These are phyloP conservation scores for Hipposideros armiger DNA, from an alignment of 2,113 vertebrate genomes.

Conservation along the genomic window DNA sequence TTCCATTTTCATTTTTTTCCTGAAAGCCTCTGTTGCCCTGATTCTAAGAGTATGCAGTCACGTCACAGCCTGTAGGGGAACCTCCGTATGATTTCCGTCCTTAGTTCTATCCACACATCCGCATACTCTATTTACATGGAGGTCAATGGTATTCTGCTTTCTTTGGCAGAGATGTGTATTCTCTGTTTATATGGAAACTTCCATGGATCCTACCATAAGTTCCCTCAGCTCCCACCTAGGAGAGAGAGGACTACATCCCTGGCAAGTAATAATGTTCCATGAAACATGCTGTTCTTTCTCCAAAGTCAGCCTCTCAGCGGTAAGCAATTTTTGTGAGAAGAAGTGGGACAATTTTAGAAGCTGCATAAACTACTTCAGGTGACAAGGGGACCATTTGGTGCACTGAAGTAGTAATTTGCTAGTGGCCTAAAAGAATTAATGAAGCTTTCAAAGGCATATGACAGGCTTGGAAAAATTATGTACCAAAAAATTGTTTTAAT, in stretches of 20 bases:
- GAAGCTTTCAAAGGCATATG: slow-evolving; percentile 64
- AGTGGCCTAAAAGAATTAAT: slow-evolving; percentile 65
- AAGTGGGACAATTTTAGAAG: slow-evolving; percentile 49
- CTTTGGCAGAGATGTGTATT: slow-evolving; percentile 67
- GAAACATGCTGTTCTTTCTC: slow-evolving; percentile 40
- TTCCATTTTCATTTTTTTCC: slow-evolving; percentile 70
- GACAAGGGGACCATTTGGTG: slow-evolving; percentile 65
- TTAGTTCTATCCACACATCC: slow-evolving; percentile 71
- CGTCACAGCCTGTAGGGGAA: slow-evolving; percentile 58
- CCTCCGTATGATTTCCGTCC: slow-evolving; percentile 71
- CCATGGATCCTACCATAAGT: slow-evolving; percentile 10
- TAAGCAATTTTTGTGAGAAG: slow-evolving; percentile 55
- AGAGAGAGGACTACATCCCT: background rate
- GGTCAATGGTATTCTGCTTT: slow-evolving; percentile 64
- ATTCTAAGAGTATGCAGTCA: slow-evolving; percentile 70
- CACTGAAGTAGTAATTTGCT: slow-evolving; percentile 70
- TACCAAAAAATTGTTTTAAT: slow-evolving; percentile 61
- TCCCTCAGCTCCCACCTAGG: background rate
- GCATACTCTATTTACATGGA: slow-evolving; percentile 73
- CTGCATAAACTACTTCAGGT: slow-evolving; percentile 66
- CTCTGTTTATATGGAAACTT: slow-evolving; percentile 54
- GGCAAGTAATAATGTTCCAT: background rate
- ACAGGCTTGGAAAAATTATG: slow-evolving; percentile 48
- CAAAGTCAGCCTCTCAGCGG: background rate
- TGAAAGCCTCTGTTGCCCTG: slow-evolving; percentile 73